phyloP scores from a whole-genome alignment of 2,113 vertebrate genomes.

The Sapajus apella region DNA sequence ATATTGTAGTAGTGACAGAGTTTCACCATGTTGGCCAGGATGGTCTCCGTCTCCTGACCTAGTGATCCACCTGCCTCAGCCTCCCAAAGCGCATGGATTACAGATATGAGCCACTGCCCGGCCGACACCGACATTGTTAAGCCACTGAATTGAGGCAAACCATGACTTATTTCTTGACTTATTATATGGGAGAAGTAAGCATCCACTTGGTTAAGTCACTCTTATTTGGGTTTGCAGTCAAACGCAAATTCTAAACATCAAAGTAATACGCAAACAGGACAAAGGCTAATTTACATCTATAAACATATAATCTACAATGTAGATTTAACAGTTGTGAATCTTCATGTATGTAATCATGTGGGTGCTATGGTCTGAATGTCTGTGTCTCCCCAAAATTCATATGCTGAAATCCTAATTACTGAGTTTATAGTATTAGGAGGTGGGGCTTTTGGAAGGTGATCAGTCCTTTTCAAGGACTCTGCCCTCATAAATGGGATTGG shows the following conservation, averaged over 20 bases:
- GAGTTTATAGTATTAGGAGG: background rate
- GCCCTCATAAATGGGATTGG: background rate
- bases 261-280: background rate
- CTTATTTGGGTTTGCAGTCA: background rate
- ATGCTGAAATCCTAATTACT: background rate
- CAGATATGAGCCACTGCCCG: too few relatives aligned
- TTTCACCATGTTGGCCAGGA: too few relatives aligned
- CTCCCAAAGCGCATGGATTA: too few relatives aligned
- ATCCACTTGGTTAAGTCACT: background rate
- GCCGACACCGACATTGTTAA: background rate
- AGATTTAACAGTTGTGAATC: background rate
- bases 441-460: background rate
- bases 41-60: too few relatives aligned
- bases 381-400: background rate
- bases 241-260: constrained; percentile 7
- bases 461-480: background rate
- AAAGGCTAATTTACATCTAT: background rate
- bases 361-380: background rate
- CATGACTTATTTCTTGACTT: background rate
- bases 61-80: too few relatives aligned
- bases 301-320: background rate
- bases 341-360: background rate
- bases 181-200: background rate
- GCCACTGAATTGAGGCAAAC: background rate
- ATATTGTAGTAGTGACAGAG: too few relatives aligned